A percentile compares a stretch with the other conserved stretches of the same genome.
Conservation (phyloP, 2,888 invertebrate genomes). For the Caenorhabditis wallacei region DNA sequence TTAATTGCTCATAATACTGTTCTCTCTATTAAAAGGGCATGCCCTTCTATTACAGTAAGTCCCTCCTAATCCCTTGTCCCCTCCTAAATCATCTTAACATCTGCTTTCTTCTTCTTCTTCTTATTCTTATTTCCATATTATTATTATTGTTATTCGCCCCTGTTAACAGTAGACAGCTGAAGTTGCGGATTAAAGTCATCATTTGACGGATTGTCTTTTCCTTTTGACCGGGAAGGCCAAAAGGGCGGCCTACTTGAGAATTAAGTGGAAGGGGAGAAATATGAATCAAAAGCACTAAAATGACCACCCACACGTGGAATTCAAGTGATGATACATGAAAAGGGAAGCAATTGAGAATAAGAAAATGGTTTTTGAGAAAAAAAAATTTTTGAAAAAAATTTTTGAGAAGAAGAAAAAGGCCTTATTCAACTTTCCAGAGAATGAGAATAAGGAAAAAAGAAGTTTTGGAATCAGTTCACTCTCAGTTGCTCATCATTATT, state of each 20-base stretch:
- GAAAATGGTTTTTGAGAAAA: no score
- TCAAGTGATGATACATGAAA: not conserved
- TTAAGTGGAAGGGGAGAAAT: not conserved
- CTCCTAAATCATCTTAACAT: no score
- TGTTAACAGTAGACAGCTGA: slow-evolving; percentile 30
- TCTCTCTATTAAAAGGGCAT: no score
- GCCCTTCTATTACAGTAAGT: no score
- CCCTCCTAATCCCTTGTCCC: no score
- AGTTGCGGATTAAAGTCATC: slow-evolving; percentile 53
- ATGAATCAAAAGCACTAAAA: slow-evolving; percentile 17
- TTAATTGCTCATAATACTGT: not conserved
- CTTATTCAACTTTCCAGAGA: no score
- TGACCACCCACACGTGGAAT: slow-evolving; percentile 13
- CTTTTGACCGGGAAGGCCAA: not conserved
- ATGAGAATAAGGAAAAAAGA: no score
- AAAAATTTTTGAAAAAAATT: no score
- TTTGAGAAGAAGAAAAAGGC: no score
- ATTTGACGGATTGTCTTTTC: slow-evolving; percentile 47
- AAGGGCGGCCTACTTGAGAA: slow-evolving; percentile 7
- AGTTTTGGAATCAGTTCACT: no score
- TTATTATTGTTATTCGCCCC: slow-evolving; percentile 10
- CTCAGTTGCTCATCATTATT: no score
- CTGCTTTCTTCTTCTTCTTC: not conserved
- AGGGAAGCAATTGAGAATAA: not conserved
- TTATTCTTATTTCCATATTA: slow-evolving; percentile 6